phyloP scores from a whole-genome alignment of 2,888 invertebrate species.

The Ornithoptera alexandrae region DNA sequence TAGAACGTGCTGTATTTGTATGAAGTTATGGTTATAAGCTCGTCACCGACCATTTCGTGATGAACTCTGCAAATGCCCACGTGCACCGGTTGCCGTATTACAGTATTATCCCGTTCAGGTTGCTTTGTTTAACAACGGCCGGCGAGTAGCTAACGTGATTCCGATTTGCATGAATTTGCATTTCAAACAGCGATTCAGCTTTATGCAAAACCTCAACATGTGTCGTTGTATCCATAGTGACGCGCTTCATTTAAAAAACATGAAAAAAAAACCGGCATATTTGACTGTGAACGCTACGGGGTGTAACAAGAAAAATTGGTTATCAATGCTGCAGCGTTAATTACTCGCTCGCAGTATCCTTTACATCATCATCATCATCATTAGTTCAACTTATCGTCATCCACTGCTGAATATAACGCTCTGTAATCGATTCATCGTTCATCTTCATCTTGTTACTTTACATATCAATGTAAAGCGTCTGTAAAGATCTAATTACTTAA shows the following conservation, averaged over 20 bases:
- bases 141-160: conserved; percentile 5
- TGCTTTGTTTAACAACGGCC: neutral
- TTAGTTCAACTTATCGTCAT: neutral
- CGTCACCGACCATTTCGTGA: neutral
- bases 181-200: conserved; percentile 14
- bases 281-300: too few relatives aligned
- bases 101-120: neutral
- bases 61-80: neutral
- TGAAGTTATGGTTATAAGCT: neutral
- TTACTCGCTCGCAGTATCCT: too few relatives aligned
- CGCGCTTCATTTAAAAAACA: too few relatives aligned
- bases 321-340: too few relatives aligned
- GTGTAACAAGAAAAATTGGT: too few relatives aligned
- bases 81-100: neutral
- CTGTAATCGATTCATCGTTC: neutral
- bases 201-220: conserved; percentile 5
- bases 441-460: too few relatives aligned
- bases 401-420: neutral
- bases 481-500: too few relatives aligned
- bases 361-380: too few relatives aligned
- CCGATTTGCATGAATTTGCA: conserved; percentile 19
- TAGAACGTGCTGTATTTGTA: neutral
- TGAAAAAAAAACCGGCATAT: too few relatives aligned
- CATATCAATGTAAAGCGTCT: too few relatives aligned
- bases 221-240: conserved; percentile 3